These are phyloP conservation scores for Creontiades dilutus DNA, from an alignment of 2,888 invertebrate species.

Conservation along the genomic window DNA sequence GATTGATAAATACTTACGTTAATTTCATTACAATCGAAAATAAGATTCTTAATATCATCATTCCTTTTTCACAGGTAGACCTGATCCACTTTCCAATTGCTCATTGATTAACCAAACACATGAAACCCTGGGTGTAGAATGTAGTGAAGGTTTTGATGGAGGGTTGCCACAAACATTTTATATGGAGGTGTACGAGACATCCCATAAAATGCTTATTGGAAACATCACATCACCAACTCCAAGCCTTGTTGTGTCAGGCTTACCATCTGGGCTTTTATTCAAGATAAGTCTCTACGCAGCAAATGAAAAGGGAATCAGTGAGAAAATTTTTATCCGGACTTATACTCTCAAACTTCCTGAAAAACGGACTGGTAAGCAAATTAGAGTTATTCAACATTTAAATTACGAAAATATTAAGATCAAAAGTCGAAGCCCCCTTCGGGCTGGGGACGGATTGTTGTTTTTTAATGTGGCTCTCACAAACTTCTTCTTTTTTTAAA, in stretches of 20 bases:
- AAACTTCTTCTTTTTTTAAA: too few relatives aligned
- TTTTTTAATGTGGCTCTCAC: too few relatives aligned
- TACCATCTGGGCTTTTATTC: conserved; percentile 84
- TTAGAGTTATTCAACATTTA: too few relatives aligned
- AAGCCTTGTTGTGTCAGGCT: conserved; percentile 83
- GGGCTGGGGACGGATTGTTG: too few relatives aligned
- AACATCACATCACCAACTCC: conserved; percentile 82
- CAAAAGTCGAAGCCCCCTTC: too few relatives aligned
- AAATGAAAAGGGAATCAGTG: conserved; percentile 87
- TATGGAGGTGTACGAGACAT: conserved; percentile 84
- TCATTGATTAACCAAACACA: conserved; percentile 87
- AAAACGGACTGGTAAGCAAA: conserved; percentile 78
- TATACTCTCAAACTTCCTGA: conserved; percentile 85
- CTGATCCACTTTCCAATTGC: conserved; percentile 86
- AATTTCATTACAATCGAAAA: background rate
- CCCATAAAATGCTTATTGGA: conserved; percentile 80
- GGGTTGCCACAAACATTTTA: conserved; percentile 87
- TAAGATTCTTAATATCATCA: background rate
- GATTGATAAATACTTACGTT: too few relatives aligned
- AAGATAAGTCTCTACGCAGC: conserved; percentile 85
- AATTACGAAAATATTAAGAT: too few relatives aligned
- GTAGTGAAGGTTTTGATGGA: conserved; percentile 87
- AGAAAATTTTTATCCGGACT: conserved; percentile 83
- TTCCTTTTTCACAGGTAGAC: conserved; percentile 82
- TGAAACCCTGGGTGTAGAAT: conserved; percentile 86